Base-by-base conservation (phyloP, 2,797 vertebrate genomes). In the Poecilia picta region DNA sequence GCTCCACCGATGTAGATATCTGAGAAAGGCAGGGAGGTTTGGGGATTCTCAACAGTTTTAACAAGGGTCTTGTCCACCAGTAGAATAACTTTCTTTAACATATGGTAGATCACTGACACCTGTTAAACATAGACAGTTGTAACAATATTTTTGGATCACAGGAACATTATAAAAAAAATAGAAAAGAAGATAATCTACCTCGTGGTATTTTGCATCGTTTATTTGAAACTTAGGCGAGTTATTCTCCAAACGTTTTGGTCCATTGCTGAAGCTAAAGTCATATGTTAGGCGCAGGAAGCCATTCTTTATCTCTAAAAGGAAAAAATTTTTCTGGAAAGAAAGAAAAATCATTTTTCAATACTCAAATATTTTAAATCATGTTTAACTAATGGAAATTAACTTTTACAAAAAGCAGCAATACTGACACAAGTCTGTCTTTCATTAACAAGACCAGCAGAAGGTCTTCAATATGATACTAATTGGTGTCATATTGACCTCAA, bases 91-190 rank as follows among this genome's bases (percentile, higher is more conserved):
- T 98, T 99, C 96, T 98, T 99, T 47, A 96, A 97, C 89, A 98
- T 97, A 93, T 99, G 98, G 89, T 99, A 99, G 91, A 99, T 99
- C 75, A 99, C 95, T 80, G 98, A 98, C 90, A 99, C 97, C 98
- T 99, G 89, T 74, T 78, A 75, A 1, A 59, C 59, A 45, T 71
- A 83, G 82, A 78, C 0, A 71, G 45, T 46, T 41, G 45, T 43
- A 39, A 8, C 74, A 0, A 36, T 25, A 41, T 18, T 28, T 28
- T 57, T 18, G 41, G 43, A 74, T 25, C 7, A 47, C 57, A 5
- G 0, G n/a, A 20, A 11, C 1, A 20, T 8, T 43, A 41, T 8
- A 1, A 77, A 72, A 11, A 15, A 66, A 20, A 1, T 1, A 76
- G 71, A 15, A 15, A 71, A 71, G 43, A 45, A 13, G 36, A 5